Base-by-base conservation (phyloP, 30 jellyfish, hydroid and myxozoan genomes). In the Nemopilema nomurai region DNA sequence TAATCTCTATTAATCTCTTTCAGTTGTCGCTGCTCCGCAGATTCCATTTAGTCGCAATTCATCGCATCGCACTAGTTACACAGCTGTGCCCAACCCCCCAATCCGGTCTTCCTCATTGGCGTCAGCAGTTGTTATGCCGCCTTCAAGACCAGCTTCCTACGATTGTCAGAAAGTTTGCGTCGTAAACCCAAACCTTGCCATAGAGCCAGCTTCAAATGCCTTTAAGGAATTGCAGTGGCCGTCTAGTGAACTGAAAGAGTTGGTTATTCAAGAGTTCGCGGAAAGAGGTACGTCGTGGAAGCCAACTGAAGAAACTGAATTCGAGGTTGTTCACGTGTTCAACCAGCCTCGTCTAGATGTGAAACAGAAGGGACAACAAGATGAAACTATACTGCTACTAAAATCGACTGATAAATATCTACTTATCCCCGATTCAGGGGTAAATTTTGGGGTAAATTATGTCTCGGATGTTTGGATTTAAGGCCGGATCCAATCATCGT, bases 221-320 rank as follows among this genome's bases (percentile, higher is more conserved):
- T 30, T 68, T n/a, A 85, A 51, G 22, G 96, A 86, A n/a, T 87
- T 93, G 18, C 79, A 88, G 25, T 93, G 98, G 98, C 96, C 96
- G 3, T 76, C 97, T 18, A 67, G 66, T 16, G 97, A 90, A 20
- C 21, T 94, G 71, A 73, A 41, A 28, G 57, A 41, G 57, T 41
- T 41, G 57, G 57, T 41, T 41, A 41, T 41, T 41, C 57, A 41
- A 41, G 97, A 84, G 18, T 79, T 62, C 23, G 80, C 93, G 23
- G 77, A 77, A 13, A 67, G 87, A 9, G 77, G 68, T 28, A 87
- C 80, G 7, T 77, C 91, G 8, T 89, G 97, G 97, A 66, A 31
- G 18, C 97, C 99, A 4, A 87, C 67, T 21, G 87, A 80, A 17
- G 93, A 93, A 18, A 82, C 76, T 64, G 90, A 76, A 18, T 97